phyloP scores from a whole-genome alignment of 2,888 invertebrate species.

The Hemistola chrysoprasaria region DNA sequence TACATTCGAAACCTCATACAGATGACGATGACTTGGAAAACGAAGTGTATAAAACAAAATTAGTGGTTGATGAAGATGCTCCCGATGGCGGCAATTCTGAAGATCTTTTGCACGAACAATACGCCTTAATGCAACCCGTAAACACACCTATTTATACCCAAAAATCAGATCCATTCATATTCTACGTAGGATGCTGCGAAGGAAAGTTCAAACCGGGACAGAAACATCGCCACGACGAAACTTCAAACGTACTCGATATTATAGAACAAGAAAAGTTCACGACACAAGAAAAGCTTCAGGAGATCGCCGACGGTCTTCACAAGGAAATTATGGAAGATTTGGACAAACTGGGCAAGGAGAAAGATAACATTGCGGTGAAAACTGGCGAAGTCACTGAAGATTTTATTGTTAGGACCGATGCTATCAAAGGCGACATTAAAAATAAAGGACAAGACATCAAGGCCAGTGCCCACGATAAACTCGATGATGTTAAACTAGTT shows the following conservation, averaged over 20 bases:
- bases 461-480: slow-evolving; percentile 44
- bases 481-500: slow-evolving; percentile 40
- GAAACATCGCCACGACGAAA: slow-evolving; percentile 71
- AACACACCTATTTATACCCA: slow-evolving; percentile 59
- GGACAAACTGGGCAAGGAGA: slow-evolving; percentile 58
- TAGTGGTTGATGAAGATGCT: slow-evolving; percentile 70
- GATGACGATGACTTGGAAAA: slow-evolving; percentile 61
- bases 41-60: slow-evolving; percentile 64
- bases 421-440: slow-evolving; percentile 44
- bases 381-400: slow-evolving; percentile 48
- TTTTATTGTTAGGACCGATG: slow-evolving; percentile 45
- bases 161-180: slow-evolving; percentile 63
- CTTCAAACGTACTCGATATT: slow-evolving; percentile 65
- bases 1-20: slow-evolving; percentile 56
- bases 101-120: slow-evolving; percentile 65
- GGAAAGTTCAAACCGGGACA: slow-evolving; percentile 56
- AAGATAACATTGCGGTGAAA: slow-evolving; percentile 60
- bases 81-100: slow-evolving; percentile 37
- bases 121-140: slow-evolving; percentile 72
- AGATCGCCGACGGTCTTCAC: slow-evolving; percentile 49
- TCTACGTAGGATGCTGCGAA: slow-evolving; percentile 64
- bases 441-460: slow-evolving; percentile 47
- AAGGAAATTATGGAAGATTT: slow-evolving; percentile 53
- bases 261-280: slow-evolving; percentile 71
- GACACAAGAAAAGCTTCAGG: slow-evolving; percentile 61